Conservation (phyloP, 2,113 vertebrate genomes). For the Cacatua alba region DNA sequence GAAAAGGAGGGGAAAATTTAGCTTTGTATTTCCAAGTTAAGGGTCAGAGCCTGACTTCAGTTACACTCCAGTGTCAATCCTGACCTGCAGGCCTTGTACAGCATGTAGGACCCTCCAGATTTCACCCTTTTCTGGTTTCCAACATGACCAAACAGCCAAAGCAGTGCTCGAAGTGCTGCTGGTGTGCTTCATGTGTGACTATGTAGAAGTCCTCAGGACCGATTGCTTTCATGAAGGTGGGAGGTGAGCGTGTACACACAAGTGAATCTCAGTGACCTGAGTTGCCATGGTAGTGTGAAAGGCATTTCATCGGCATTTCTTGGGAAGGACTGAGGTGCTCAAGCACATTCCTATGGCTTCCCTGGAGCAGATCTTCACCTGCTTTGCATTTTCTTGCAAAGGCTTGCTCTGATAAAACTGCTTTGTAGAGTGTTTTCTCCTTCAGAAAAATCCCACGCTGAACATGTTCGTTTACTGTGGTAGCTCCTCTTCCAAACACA, state of each 20-base stretch:
- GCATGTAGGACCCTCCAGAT: neutral
- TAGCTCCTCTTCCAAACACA: neutral
- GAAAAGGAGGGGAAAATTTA: constrained; percentile 32
- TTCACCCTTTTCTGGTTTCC: neutral
- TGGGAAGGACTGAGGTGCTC: neutral
- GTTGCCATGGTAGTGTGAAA: neutral
- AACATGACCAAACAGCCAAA: neutral
- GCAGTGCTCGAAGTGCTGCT: neutral
- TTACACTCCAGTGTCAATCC: neutral
- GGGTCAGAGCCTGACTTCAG: constrained; percentile 35
- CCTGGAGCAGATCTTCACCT: neutral
- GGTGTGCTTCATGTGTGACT: neutral
- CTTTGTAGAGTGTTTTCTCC: neutral
- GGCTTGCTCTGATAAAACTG: neutral
- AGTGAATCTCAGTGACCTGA: neutral
- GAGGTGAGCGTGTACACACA: neutral
- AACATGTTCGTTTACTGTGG: neutral
- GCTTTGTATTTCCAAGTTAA: constrained; percentile 45
- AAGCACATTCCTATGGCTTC: neutral
- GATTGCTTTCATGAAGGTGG: neutral
- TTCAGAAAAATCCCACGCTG: neutral
- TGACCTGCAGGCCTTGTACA: neutral
- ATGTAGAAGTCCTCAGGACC: neutral
- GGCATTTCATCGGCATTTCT: neutral
- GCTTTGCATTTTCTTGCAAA: neutral